These are phyloP conservation scores for Saccostrea glomerata DNA, from an alignment of 1,140 invertebrate species.

Conservation along the genomic window DNA sequence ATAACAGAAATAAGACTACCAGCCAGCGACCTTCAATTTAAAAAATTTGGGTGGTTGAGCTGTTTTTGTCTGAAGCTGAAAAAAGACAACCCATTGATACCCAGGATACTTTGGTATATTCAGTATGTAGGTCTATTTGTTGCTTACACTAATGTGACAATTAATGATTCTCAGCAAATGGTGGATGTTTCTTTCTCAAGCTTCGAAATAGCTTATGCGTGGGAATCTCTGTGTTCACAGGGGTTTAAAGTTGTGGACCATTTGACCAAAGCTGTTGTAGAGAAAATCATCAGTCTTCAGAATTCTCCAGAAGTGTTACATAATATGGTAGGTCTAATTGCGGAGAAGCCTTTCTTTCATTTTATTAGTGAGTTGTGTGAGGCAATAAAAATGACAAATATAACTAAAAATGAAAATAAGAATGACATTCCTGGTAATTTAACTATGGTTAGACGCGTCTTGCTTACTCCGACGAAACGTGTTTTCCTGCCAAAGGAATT, in stretches of 20 bases:
- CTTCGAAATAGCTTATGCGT: constrained; percentile 39
- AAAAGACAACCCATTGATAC: not conserved
- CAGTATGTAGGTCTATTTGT: constrained; percentile 2
- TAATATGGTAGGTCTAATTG: not conserved
- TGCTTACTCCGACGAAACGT: constrained; percentile 39
- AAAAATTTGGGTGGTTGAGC: not conserved
- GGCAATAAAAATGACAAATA: not conserved
- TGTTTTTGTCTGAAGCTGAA: not conserved
- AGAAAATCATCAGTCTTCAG: not conserved
- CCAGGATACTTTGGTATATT: not conserved
- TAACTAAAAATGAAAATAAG: not conserved
- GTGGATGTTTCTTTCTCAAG: not conserved
- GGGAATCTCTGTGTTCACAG: constrained; percentile 18
- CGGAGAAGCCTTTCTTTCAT: constrained; percentile 9
- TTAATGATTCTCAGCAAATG: no score
- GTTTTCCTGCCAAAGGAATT: constrained; percentile 31
- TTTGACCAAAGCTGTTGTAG: not conserved
- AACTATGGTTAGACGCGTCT: not conserved
- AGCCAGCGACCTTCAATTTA: not conserved
- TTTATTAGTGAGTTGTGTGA: no score
- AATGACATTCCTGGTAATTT: not conserved
- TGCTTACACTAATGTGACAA: constrained; percentile 1
- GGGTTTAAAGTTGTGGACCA: constrained; percentile 45
- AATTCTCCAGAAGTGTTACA: not conserved
- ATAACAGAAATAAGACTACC: not conserved